A percentile compares a stretch with the other conserved stretches of the same genome.
Evolutionary conservation across 1,140 invertebrate genomes (phyloP).

Genomic region (Drosophila sucinea): DNA sequence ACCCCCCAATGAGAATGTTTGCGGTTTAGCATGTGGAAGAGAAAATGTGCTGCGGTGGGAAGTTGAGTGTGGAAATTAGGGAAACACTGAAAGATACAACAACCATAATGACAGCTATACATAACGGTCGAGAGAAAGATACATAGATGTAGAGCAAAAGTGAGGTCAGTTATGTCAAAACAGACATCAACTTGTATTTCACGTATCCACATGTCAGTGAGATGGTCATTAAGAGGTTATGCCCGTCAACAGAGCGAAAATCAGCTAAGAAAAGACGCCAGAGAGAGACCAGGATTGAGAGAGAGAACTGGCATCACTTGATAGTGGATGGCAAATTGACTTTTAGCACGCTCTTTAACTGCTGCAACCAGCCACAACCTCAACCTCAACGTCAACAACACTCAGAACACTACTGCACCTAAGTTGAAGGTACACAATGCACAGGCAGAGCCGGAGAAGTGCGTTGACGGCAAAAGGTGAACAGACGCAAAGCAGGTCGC

Average conservation of each 20-base stretch:
- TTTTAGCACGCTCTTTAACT: slow-evolving; percentile 67
- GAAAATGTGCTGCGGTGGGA: neutral
- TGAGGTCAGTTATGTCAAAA: slow-evolving; percentile 62
- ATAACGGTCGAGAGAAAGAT: slow-evolving; percentile 11
- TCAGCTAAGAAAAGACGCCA: slow-evolving; percentile 24
- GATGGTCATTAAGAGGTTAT: slow-evolving; percentile 43
- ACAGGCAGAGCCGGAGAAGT: slow-evolving; percentile 27
- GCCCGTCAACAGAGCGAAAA: slow-evolving; percentile 33
- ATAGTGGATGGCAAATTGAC: slow-evolving; percentile 52
- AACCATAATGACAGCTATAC: slow-evolving; percentile 43
- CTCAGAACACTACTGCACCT: neutral
- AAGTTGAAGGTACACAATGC: slow-evolving; percentile 37
- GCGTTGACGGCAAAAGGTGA: slow-evolving; percentile 56
- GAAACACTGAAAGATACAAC: slow-evolving; percentile 40
- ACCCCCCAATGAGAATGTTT: slow-evolving; percentile 5
- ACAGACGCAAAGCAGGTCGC: slow-evolving; percentile 65
- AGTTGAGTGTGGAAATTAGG: slow-evolving; percentile 31
- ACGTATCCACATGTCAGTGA: slow-evolving; percentile 13
- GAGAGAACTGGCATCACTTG: neutral
- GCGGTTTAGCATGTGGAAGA: slow-evolving; percentile 22
- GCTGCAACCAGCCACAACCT: slow-evolving; percentile 35
- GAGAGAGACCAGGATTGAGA: neutral
- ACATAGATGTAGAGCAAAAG: slow-evolving; percentile 15
- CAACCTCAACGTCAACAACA: neutral
- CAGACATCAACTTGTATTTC: slow-evolving; percentile 41